phyloP scores from a whole-genome alignment of 2,113 vertebrate genomes.

The Leptodactylus fuscus region DNA sequence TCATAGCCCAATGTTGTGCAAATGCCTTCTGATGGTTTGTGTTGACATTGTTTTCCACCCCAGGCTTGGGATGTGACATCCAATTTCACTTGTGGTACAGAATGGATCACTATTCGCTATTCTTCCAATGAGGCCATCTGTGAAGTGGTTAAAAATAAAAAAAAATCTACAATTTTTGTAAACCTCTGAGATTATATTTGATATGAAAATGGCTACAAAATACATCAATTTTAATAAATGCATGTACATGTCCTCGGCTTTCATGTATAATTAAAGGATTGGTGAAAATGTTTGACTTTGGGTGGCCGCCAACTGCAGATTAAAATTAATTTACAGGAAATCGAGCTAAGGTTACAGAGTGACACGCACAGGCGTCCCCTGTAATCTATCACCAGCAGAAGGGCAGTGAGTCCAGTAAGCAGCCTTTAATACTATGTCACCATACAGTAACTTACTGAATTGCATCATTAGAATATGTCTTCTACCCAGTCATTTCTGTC shows the following conservation, averaged over 20 bases:
- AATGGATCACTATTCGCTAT: too few species aligned
- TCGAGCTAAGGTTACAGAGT: constrained; percentile 21
- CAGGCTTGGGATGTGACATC: too few species aligned
- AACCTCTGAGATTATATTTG: not conserved
- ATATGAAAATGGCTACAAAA: not conserved
- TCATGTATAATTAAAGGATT: constrained; percentile 45
- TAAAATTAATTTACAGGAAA: constrained; percentile 33
- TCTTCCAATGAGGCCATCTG: too few species aligned
- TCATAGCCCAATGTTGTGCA: too few species aligned
- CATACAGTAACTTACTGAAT: not conserved
- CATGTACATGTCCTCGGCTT: constrained; percentile 24
- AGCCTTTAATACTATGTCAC: not conserved
- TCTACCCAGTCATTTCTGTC: not conserved
- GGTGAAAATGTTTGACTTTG: constrained; percentile 8
- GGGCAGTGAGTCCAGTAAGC: not conserved
- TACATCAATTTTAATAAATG: constrained; percentile 21
- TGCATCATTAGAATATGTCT: not conserved
- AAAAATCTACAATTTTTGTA: not conserved
- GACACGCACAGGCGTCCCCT: not conserved
- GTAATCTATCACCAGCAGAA: constrained; percentile 1
- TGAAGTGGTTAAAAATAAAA: not conserved
- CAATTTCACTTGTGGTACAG: too few species aligned
- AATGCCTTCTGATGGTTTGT: too few species aligned
- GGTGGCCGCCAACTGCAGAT: constrained; percentile 16
- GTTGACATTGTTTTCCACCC: too few species aligned